Conservation (phyloP, 2,113 vertebrate genomes). For the Hirundichthys speculiger region DNA sequence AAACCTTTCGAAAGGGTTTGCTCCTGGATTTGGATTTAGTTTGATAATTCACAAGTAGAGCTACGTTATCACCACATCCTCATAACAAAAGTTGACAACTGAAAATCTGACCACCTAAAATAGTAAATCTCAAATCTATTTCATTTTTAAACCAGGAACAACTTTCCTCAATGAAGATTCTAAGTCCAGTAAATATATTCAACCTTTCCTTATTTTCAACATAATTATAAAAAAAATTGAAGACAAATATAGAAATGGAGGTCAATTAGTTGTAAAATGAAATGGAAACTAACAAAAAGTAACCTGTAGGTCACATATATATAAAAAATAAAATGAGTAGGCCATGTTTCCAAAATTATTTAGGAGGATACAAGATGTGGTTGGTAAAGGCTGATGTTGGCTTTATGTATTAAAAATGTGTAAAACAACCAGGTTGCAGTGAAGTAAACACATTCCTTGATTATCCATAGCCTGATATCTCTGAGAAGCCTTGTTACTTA, state of each 20-base stretch:
- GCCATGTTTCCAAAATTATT: not conserved
- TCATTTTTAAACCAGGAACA: too few species aligned
- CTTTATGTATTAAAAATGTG: not conserved
- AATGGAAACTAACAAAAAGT: not conserved
- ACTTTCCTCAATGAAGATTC: too few species aligned
- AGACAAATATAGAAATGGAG: not conserved
- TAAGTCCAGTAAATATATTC: not conserved
- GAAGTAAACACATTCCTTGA: not conserved
- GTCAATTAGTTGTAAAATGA: not conserved
- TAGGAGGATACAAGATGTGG: not conserved
- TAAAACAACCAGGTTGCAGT: not conserved
- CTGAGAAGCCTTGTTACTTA: not conserved
- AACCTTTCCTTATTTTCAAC: not conserved
- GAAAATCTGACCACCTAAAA: too few species aligned
- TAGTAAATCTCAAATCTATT: too few species aligned
- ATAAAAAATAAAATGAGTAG: not conserved
- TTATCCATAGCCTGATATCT: not conserved
- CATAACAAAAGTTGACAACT: too few species aligned
- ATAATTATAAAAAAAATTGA: not conserved
- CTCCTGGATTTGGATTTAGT: too few species aligned
- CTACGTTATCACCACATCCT: too few species aligned
- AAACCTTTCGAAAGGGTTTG: too few species aligned
- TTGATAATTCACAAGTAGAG: too few species aligned
- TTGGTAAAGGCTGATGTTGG: conserved; percentile 1
- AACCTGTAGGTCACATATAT: not conserved